These are phyloP conservation scores for Bothrops alternatus DNA, from an alignment of 2,797 vertebrate genomes.

Conservation along the genomic window DNA sequence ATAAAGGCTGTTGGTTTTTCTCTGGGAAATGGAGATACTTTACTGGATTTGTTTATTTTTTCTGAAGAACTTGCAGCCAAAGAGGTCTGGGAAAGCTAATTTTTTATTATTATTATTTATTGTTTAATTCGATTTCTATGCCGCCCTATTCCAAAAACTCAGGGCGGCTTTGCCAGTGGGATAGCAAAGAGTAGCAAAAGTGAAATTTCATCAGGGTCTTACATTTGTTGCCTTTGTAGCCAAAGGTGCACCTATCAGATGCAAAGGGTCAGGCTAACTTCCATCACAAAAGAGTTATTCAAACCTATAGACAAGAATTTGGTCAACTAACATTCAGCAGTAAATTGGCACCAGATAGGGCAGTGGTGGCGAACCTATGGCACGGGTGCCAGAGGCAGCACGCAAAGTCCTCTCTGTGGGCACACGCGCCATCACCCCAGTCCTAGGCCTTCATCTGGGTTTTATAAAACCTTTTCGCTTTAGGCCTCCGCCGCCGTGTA, in stretches of 20 bases:
- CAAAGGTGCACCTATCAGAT: background rate
- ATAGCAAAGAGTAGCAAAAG: background rate
- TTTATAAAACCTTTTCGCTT: too few species aligned
- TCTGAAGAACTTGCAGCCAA: background rate
- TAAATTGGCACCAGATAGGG: background rate
- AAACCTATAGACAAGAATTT: background rate
- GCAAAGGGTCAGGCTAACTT: background rate
- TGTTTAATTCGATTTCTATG: too few species aligned
- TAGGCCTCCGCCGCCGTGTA: too few species aligned
- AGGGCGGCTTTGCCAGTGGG: background rate
- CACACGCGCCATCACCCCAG: too few species aligned
- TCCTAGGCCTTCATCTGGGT: too few species aligned
- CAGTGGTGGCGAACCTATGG: too few species aligned
- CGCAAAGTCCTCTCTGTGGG: too few species aligned
- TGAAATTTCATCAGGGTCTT: background rate
- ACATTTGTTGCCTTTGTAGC: background rate
- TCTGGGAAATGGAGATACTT: background rate
- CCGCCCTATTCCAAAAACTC: too few species aligned
- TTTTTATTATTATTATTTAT: too few species aligned
- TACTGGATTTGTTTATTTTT: background rate
- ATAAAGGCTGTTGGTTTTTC: background rate
- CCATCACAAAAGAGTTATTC: background rate
- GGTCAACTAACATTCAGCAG: background rate
- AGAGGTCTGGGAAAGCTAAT: background rate
- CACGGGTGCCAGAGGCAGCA: too few species aligned